Evolutionary conservation across 2,797 vertebrate genomes (phyloP).

Genomic region (Loriculus beryllinus): DNA sequence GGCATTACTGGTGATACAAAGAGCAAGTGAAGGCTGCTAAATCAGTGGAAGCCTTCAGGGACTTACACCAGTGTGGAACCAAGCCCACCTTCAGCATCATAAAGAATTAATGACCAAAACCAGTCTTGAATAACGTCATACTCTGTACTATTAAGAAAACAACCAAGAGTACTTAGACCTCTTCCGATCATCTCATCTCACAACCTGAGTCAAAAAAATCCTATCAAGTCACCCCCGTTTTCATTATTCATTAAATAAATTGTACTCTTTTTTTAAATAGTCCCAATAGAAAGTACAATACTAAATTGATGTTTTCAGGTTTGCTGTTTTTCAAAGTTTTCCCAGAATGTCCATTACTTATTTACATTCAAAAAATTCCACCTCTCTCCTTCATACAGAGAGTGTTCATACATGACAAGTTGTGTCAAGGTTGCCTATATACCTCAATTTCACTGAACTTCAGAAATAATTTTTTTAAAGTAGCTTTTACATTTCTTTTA

Average conservation of each 20-base stretch:
- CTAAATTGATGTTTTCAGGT: not conserved
- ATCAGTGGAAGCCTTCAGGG: not conserved
- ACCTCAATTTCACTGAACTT: not conserved
- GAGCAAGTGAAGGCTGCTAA: not conserved
- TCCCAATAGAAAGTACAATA: not conserved
- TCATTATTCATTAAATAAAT: not conserved
- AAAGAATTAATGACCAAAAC: constrained; percentile 1
- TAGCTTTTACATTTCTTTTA: not conserved
- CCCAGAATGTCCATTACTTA: not conserved
- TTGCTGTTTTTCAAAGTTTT: not conserved
- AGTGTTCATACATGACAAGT: not conserved
- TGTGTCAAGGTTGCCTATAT: not conserved
- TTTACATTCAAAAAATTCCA: not conserved
- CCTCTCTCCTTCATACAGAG: not conserved
- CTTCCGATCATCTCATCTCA: not conserved
- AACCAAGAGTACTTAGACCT: not conserved
- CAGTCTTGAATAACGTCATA: not conserved
- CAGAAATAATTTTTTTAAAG: not conserved
- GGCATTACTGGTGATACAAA: not conserved
- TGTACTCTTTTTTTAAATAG: not conserved
- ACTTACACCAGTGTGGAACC: not conserved
- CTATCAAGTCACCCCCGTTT: not conserved
- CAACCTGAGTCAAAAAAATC: not conserved
- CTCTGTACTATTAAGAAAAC: not conserved
- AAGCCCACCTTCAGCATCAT: not conserved